Conservation (phyloP, 2,888 invertebrate genomes). For the Zygothrica quintamaculata region DNA sequence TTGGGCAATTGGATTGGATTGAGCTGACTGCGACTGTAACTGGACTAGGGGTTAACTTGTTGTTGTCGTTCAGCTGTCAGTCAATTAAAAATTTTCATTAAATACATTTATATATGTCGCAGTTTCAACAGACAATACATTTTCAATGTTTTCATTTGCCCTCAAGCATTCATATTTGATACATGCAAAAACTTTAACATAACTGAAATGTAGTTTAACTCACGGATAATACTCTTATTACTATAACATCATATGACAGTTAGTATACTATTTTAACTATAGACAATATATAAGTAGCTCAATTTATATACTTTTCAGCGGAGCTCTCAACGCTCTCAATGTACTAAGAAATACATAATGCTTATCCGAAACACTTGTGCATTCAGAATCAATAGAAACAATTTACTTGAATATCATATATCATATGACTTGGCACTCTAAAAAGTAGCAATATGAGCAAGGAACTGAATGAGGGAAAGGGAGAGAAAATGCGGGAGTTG, state of each 20-base stretch:
- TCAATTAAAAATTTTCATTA: conserved; percentile 72
- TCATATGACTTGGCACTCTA: no score
- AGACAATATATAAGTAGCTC: conserved; percentile 13
- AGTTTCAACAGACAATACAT: not conserved
- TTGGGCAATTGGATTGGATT: conserved; percentile 13
- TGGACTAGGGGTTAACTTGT: not conserved
- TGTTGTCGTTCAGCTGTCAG: conserved; percentile 56
- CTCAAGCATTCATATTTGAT: no score
- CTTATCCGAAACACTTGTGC: conserved; percentile 37
- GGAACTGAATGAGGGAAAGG: not conserved
- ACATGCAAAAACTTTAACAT: no score
- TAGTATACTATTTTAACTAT: no score
- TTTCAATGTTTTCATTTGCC: not conserved
- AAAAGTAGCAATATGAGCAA: no score
- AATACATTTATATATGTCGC: conserved; percentile 49
- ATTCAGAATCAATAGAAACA: conserved; percentile 14
- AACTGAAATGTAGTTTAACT: no score
- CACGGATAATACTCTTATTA: no score
- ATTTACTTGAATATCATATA: conserved; percentile 25
- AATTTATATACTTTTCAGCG: conserved; percentile 34
- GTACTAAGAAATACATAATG: conserved; percentile 40
- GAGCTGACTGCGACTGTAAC: no score
- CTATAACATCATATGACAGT: no score
- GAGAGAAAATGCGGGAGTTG: not conserved
- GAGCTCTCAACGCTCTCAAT: conserved; percentile 35